A percentile compares a stretch with the other conserved stretches of the same genome.
Conservation (phyloP, 2,113 vertebrate genomes). For the Larimichthys polyactis region DNA sequence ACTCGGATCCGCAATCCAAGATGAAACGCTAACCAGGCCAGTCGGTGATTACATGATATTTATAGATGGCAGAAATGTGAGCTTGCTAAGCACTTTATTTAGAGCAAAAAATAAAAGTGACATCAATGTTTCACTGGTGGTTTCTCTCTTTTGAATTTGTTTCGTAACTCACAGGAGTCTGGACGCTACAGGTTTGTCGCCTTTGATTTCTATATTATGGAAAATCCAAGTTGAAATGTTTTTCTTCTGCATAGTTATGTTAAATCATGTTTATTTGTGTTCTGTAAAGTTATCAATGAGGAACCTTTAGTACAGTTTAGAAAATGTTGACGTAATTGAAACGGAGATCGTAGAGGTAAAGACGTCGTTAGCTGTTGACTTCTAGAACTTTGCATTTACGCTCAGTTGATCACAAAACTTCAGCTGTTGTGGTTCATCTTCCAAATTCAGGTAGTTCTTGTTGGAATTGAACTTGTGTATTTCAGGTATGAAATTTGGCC, state of each 20-base stretch:
- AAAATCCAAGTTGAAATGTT: background rate
- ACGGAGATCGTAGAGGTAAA: too few species aligned
- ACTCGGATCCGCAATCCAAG: constrained; percentile 43
- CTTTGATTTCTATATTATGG: background rate
- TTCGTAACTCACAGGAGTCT: background rate
- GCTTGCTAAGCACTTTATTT: constrained; percentile 52
- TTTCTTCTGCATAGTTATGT: too few species aligned
- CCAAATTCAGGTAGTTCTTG: background rate
- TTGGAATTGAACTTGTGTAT: background rate
- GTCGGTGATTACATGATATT: constrained; percentile 46
- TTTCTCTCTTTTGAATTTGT: constrained; percentile 23
- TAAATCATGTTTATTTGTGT: background rate
- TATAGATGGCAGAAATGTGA: constrained; percentile 55
- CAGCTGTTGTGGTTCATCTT: background rate
- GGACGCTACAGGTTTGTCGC: background rate
- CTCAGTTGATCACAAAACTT: background rate
- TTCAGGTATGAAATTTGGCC: background rate
- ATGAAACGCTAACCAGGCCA: constrained; percentile 62
- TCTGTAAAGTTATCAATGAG: background rate
- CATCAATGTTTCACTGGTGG: background rate
- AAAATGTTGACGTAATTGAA: background rate
- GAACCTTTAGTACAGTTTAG: background rate
- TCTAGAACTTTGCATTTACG: background rate
- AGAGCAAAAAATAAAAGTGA: constrained; percentile 35
- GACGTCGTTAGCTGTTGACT: background rate